Percentiles rank a stretch among this genome's conserved stretches.
Conservation (phyloP, 2,113 vertebrate species). For the Notarius lentiginosus region DNA sequence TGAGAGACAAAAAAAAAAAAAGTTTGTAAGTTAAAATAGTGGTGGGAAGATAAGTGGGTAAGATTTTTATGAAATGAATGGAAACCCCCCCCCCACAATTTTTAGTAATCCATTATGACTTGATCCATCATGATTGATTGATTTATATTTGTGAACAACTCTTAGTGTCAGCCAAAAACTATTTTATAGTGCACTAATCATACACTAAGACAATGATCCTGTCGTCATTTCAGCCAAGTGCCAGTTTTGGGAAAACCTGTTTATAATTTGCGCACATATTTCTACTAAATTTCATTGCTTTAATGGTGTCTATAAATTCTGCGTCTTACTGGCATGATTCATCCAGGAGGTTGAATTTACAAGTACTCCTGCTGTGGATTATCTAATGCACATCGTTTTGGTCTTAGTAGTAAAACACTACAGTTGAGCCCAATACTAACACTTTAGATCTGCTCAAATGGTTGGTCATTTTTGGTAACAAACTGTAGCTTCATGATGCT, state of each 20-base stretch:
- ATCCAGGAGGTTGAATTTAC: neutral
- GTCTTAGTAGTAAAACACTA: neutral
- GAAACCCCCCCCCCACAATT: neutral
- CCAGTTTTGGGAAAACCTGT: neutral
- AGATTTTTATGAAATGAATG: slow-evolving; percentile 22
- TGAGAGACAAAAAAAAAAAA: neutral
- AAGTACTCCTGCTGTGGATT: neutral
- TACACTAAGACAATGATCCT: neutral
- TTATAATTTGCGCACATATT: slow-evolving; percentile 5
- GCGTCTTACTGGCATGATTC: neutral
- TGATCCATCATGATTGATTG: slow-evolving; percentile 23
- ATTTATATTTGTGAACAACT: slow-evolving; percentile 16
- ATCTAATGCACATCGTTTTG: neutral
- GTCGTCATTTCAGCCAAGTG: slow-evolving; percentile 18
- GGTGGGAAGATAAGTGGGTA: neutral
- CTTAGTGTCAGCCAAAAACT: slow-evolving; percentile 1
- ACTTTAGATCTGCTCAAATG: neutral
- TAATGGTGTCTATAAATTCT: neutral
- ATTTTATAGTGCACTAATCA: neutral
- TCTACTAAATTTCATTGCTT: neutral
- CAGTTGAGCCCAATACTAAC: neutral
- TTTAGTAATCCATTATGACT: slow-evolving; percentile 12
- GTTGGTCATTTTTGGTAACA: neutral
- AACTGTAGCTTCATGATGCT: neutral
- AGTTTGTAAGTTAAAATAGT: slow-evolving; percentile 21